Conservation (phyloP, 2,113 vertebrate genomes). For the Rattus norvegicus region DNA sequence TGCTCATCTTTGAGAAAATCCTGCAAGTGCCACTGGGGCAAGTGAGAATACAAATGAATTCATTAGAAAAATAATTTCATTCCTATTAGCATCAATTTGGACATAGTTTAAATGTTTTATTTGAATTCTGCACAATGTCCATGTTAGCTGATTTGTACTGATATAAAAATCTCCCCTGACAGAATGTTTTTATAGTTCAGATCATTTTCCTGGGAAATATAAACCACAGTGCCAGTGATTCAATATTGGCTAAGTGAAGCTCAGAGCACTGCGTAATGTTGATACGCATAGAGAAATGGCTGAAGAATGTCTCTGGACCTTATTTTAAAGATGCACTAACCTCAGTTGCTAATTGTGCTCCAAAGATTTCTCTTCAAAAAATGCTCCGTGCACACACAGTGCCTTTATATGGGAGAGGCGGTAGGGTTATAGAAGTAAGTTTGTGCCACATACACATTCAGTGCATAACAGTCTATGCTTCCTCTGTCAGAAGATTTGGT, state of each 20-base stretch:
- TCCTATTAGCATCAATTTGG: not conserved
- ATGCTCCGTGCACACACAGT: too few relatives aligned
- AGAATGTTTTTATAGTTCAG: not conserved
- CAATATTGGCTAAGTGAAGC: not conserved
- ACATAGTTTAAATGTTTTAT: not conserved
- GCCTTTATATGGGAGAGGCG: fast-evolving
- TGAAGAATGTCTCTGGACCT: not conserved
- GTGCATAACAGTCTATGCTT: not conserved
- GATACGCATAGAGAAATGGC: fast-evolving
- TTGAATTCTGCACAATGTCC: not conserved
- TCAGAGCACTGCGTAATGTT: fast-evolving
- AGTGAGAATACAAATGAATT: not conserved
- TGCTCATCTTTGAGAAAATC: not conserved
- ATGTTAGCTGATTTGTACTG: not conserved
- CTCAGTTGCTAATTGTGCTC: not conserved
- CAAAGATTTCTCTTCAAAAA: not conserved
- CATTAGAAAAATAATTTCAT: not conserved
- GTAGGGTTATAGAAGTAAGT: not conserved
- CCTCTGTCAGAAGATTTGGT: not conserved
- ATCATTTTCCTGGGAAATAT: not conserved
- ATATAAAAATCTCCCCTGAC: not conserved
- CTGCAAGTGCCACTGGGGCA: not conserved
- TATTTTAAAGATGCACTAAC: not conserved
- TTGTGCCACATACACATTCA: not conserved
- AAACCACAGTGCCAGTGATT: not conserved